Evolutionary conservation across 2,888 invertebrate genomes (phyloP), one percentile per base, ranked within the genome.

Genomic region (Meliscaeva auricollis): DNA sequence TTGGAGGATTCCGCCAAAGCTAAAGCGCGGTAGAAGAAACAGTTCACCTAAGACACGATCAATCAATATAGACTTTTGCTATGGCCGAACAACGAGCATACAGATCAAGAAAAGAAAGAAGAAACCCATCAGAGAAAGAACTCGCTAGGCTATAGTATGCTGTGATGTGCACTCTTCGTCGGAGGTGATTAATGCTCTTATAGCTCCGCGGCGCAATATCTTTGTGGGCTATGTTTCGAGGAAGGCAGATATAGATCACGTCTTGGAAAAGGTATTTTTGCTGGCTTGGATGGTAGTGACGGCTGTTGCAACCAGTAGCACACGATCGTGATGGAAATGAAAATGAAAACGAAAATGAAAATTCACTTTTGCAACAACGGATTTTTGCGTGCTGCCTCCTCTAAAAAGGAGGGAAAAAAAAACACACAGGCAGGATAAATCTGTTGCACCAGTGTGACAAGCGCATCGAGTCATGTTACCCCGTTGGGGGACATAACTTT

Each of bases 111-210:
- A 66, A 60, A 64, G 69, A 77, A 76, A 80, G 60, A 69, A 66
- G 64, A 58, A 69, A 68, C 32, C 48, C 44, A 66, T 58, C 26
- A 46, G 54, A 56, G 73, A 68, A 82, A 74, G 69, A 79, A 41
- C 50, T n/a, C 3, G 7, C 46, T 15, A 13, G 26, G 30, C 30
- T 54, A 7, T 22, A 26, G 1, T 54, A 17, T 17, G 35, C 9
- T 58, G 58, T 30, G 35, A 13, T 41, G 69, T 46, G 66, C 80
- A 80, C 73, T 66, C 50, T 50, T 46, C 48, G 32, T 62, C 72
- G 30, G 58, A 56, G 80, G 80, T 85, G 85, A 85, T 85, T 85
- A 85, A 85, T 85, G 85, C 85, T 85, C 50, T 68, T 48, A 73
- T 54, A 52, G 77, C 54, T 46, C 1, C 15, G 22, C 26, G 11